phyloP scores from a whole-genome alignment of 2,888 invertebrate species.

The Hyalella azteca region DNA sequence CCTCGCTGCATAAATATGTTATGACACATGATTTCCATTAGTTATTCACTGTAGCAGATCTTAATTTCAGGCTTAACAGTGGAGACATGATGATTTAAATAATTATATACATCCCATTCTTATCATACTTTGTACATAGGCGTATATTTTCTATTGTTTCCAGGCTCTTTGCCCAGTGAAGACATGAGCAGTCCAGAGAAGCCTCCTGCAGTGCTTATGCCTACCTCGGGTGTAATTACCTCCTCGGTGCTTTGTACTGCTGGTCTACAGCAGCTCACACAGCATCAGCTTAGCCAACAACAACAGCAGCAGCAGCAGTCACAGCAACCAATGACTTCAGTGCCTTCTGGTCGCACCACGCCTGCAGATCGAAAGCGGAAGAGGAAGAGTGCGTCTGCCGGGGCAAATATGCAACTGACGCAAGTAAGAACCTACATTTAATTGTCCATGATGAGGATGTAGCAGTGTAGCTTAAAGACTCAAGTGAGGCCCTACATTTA shows the following conservation, averaged over 20 bases:
- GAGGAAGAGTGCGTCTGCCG: slow-evolving; percentile 45
- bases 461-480: too few species aligned
- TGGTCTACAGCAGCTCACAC: slow-evolving; percentile 65
- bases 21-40: too few species aligned
- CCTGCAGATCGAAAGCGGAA: slow-evolving; percentile 57
- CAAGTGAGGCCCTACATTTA: too few species aligned
- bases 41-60: too few species aligned
- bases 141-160: too few species aligned
- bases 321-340: slow-evolving; percentile 40
- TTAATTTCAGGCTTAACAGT: too few species aligned
- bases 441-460: too few species aligned
- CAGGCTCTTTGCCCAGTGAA: slow-evolving; percentile 57
- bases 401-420: slow-evolving; percentile 11
- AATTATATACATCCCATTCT: too few species aligned
- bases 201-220: slow-evolving; percentile 64
- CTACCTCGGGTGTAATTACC: slow-evolving; percentile 54
- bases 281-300: slow-evolving; percentile 60
- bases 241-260: slow-evolving; percentile 65
- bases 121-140: too few species aligned
- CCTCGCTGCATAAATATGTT: too few species aligned
- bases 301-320: slow-evolving; percentile 57
- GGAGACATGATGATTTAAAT: too few species aligned
- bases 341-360: slow-evolving; percentile 40
- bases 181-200: slow-evolving; percentile 58
- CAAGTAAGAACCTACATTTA: too few species aligned